Evolutionary conservation across 1,140 invertebrate species (phyloP), one percentile per base, ranked within the genome.

Genomic region (Tetragonula clypearis): DNA sequence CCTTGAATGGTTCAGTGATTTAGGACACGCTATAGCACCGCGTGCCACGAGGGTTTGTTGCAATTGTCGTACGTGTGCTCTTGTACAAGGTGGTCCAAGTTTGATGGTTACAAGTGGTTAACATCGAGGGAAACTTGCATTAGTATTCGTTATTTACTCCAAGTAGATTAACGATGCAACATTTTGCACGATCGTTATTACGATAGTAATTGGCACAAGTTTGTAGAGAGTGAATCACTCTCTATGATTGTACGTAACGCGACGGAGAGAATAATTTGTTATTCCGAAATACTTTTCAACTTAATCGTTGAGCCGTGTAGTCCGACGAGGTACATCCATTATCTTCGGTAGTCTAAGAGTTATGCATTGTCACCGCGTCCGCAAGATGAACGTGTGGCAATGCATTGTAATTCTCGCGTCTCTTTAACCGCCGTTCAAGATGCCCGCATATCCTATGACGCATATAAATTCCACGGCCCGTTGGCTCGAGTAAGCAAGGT

Each of bases 401-500:
- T 74, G 83, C 83, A 80, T 85, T 85, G 71, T 81, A 74, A 85
- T 80, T 80, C 75, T 60, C 82, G 66, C 69, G 65, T 72, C 77
- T 74, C 68, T 85, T 85, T 74, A 73, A 85, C 21, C 69, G 62
- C 74, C 60, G 30, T 14, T 21, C 30, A 41, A 66, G 69, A 71
- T 56, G 65, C 49, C 19, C 69, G 83, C 72, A 11, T 55, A 49
- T 26, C 41, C 56, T 81, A 72, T 85, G 83, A 85, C 83, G 83
- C 83, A 85, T 81, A 85, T 71, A 53, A 85, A 85, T 81, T 81
- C 83, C 78, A 74, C 62, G 49, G 21, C 49, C 26, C 60, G 78
- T 81, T 74, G 77, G 21, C 35, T 35, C 30, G 71, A 66, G 17
- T 58, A 49, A 26, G 83, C 83, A 85, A 85, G 83, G 83, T 85